Base-by-base conservation (phyloP, 1,140 invertebrate genomes). In the Drosophila persimilis region DNA sequence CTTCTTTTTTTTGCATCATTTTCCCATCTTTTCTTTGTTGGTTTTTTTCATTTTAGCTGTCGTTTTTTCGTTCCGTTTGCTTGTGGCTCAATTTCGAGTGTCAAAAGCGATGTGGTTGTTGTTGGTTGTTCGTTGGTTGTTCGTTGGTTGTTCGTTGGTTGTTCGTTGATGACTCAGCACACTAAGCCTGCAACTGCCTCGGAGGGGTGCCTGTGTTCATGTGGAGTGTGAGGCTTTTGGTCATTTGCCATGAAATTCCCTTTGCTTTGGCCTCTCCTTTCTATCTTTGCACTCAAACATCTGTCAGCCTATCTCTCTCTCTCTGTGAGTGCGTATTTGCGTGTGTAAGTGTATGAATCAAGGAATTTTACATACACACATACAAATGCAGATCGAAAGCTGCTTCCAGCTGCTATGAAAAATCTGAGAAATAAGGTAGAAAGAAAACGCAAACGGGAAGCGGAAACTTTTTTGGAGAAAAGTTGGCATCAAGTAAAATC, bases 61-160 rank as follows among this genome's bases (percentile, higher is more conserved):
- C 44, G 35, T 31, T 52, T 56, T 55, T 56, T 26, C 20, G 22
- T 17, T 26, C 39, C 22, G 51, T 44, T 64, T 71, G 55, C 77
- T 60, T 80, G 77, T 67, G 80, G 80, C 80, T 85, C 81, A 80
- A 85, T 85, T 85, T 86, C 57, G 77, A 85, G 80, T 86, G 80
- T 80, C 81, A 85, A 80, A 85, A 75, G 51, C 52, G 11, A 39
- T 39, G 35, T 39, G 35, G 8, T 13, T 63, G 61, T 63, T 51
- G 60, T 53, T 46, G 61, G 55, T 50, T 52, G 48, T 15, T 15
- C 41, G 59, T 58, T 51, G 54, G 61, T 66, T 74, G 9, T 46
- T 47, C 62, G 60, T 62, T 79, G 80, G 55, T 50, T 52, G 48
- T 15, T 15, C 41, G 59, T 58, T 51, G 54, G 61, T 66, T 74